These are phyloP conservation scores for Mesocentrotus franciscanus DNA, from an alignment of 53 echinoderm and acorn worm species.

Conservation along the genomic window DNA sequence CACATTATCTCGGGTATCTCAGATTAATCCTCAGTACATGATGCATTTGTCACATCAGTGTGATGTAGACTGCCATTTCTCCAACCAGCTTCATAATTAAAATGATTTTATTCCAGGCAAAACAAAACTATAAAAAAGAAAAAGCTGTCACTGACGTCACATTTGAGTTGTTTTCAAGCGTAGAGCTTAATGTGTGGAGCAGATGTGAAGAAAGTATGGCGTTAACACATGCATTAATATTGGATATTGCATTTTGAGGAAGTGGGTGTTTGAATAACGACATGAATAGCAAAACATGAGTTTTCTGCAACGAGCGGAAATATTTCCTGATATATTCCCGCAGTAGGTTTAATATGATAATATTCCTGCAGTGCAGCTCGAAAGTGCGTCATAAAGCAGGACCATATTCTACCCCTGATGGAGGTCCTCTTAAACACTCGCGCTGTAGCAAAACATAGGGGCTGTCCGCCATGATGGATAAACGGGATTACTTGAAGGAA, in stretches of 20 bases:
- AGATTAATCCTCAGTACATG: background rate
- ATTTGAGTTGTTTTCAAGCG: constrained; percentile 2
- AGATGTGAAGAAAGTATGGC: background rate
- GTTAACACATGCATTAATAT: background rate
- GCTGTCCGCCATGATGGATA: constrained; percentile 36
- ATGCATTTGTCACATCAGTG: background rate
- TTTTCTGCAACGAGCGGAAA: background rate
- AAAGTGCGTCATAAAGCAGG: background rate
- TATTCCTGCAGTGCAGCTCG: background rate
- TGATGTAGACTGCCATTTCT: background rate
- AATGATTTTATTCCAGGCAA: constrained; percentile 24
- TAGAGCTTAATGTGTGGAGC: background rate
- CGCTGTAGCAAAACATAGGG: background rate
- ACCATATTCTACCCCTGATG: background rate
- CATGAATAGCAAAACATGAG: background rate
- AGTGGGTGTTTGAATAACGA: background rate
- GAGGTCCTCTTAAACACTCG: constrained; percentile 4
- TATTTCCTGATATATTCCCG: background rate
- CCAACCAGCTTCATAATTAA: constrained; percentile 23
- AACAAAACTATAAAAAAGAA: background rate
- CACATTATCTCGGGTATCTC: background rate
- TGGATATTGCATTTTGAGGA: background rate
- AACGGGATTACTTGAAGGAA: constrained; percentile 33
- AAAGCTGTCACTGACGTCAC: constrained; percentile 32
- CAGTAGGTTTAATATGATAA: background rate